Evolutionary conservation across 2,797 vertebrate genomes (phyloP).

Genomic region (Pseudomugil gertrudae): DNA sequence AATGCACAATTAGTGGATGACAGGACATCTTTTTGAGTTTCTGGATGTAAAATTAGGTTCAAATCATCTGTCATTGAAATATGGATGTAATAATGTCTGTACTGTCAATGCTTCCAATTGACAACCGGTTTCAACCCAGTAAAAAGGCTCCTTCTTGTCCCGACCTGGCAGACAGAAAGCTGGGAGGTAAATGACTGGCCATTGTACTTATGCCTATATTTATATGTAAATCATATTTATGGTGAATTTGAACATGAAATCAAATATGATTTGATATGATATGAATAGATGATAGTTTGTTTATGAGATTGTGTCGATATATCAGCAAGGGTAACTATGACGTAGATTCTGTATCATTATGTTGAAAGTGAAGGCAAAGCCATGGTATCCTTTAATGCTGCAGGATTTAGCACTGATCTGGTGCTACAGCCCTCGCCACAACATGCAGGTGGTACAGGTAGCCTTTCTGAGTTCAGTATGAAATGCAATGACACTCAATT

Average conservation of each 20-base stretch:
- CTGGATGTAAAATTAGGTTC: background rate
- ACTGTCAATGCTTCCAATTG: background rate
- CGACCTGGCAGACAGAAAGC: background rate
- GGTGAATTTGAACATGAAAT: background rate
- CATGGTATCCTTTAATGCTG: background rate
- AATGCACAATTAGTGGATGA: background rate
- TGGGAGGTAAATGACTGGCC: background rate
- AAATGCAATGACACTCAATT: background rate
- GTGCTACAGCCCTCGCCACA: background rate
- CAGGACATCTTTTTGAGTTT: background rate
- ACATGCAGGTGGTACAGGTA: too few species aligned
- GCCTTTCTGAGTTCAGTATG: background rate
- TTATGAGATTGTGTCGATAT: background rate
- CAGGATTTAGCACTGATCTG: too few species aligned
- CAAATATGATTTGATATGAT: background rate
- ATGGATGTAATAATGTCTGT: background rate
- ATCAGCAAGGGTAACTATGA: background rate
- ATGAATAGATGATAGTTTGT: background rate
- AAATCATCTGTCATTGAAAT: background rate
- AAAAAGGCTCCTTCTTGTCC: background rate
- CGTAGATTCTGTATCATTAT: background rate
- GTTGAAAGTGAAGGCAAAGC: background rate
- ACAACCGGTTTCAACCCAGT: background rate
- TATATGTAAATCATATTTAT: background rate
- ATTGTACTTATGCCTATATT: background rate